These are phyloP conservation scores for Isichthys henryi DNA, from an alignment of 2,113 vertebrate species.

Conservation along the genomic window DNA sequence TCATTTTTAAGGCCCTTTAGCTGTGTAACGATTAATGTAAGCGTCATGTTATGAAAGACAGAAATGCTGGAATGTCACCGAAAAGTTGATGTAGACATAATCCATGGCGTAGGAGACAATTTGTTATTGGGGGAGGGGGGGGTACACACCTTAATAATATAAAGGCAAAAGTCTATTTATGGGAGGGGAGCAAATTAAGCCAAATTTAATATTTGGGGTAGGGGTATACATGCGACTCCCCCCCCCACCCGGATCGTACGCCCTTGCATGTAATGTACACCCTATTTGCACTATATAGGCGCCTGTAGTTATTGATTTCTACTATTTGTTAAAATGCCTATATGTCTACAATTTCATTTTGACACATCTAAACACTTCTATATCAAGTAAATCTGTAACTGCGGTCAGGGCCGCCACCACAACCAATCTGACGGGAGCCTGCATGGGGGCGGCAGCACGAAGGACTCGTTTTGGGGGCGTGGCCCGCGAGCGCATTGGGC, in stretches of 20 bases:
- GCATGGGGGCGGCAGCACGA: not conserved
- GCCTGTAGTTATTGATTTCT: not conserved
- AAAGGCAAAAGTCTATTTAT: not conserved
- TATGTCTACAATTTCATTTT: not conserved
- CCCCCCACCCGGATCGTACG: not conserved
- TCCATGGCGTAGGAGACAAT: not conserved
- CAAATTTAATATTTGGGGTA: not conserved
- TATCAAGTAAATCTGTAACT: not conserved
- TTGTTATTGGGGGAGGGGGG: not conserved
- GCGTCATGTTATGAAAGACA: not conserved
- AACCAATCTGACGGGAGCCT: not conserved
- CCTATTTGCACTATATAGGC: not conserved
- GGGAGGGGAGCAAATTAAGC: not conserved
- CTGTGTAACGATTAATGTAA: not conserved
- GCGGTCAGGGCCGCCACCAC: not conserved
- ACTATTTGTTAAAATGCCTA: not conserved
- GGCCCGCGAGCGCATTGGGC: not conserved
- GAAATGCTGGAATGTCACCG: not conserved
- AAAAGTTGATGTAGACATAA: not conserved
- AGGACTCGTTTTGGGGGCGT: not conserved
- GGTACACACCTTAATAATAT: not conserved
- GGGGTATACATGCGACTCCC: not conserved
- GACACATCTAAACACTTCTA: not conserved
- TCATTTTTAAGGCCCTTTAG: not conserved
- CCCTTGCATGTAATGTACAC: not conserved